Base-by-base conservation (phyloP, 2,113 vertebrate species). In the Tachycineta bicolor region DNA sequence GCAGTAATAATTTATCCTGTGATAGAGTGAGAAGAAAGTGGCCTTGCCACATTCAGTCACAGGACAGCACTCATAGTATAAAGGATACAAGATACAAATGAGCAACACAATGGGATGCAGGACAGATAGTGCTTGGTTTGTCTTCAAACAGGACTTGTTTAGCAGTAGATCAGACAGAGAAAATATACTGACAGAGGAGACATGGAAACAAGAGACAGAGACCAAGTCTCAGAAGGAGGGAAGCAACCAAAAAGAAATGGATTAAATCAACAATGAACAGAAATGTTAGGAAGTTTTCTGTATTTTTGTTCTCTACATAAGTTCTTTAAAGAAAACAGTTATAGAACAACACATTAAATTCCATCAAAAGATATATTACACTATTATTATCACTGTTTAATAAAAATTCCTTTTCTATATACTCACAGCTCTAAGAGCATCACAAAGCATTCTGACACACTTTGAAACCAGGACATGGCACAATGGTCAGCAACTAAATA, bases 391-490 rank as follows among this genome's bases (percentile, higher is more conserved):
- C 87, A 68, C 55, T 92, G 59, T 69, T 93, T 49, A 87, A 82
- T 79, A 83, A 87, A 94, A 93, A 37, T 90, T 91, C 50, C 21
- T 89, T 41, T 91, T 87, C 87, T 44, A n/a, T 33, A 73, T 22
- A 65, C 29, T 34, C 33, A 74, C 9, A 91, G 29, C 16, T 43
- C 14, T 43, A 70, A 80, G 47, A 74, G 4, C 22, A 73, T 39
- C 44, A 73, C 39, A 70, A 84, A 85, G 55, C 26, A 58, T 65
- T 69, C 3, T 79, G 43, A 92, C 33, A 16, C 46, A 52, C n/a
- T 86, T 46, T 70, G 65, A 93, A 82, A 86, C 18, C 14, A 80
- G 43, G 28, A 56, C 23, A 34, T 10, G 8, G 62, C n/a, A 90
- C 22, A 79, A 71, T 33, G 28, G 55, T 37, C 85, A 63, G 58